Percentiles rank a stretch among this genome's conserved stretches.
Conservation (phyloP, 2,113 vertebrate genomes). For the Genyomyrus donnyi region DNA sequence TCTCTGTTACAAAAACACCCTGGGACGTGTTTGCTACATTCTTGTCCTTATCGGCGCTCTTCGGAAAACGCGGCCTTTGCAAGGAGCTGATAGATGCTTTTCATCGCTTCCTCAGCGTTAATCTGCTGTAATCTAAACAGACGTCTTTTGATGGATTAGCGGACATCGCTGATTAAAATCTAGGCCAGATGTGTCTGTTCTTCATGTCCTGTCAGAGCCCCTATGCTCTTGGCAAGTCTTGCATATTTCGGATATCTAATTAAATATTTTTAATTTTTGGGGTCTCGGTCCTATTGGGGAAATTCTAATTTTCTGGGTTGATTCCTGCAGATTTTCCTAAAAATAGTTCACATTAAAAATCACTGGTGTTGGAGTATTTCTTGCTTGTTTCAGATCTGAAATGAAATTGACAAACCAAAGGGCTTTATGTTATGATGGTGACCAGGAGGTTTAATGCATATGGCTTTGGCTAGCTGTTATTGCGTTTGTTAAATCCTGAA, state of each 20-base stretch:
- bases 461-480: background rate
- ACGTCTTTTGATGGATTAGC: background rate
- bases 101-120: background rate
- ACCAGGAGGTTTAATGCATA: background rate
- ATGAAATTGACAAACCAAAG: background rate
- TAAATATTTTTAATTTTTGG: constrained; percentile 4
- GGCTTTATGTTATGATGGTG: background rate
- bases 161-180: background rate
- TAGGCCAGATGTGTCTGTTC: background rate
- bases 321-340: background rate
- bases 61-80: background rate
- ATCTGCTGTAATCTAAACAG: background rate
- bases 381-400: background rate
- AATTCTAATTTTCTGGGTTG: background rate
- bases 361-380: background rate
- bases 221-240: background rate
- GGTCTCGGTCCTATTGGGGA: background rate
- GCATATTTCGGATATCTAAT: background rate
- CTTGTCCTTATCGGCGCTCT: background rate
- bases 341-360: background rate
- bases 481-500: background rate
- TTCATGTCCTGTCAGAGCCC: background rate
- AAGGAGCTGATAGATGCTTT: background rate
- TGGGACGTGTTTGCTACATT: background rate
- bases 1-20: background rate